Percentiles rank a stretch among this genome's conserved stretches.
Conservation (phyloP, 2,113 vertebrate species). For the Hoplias malabaricus region DNA sequence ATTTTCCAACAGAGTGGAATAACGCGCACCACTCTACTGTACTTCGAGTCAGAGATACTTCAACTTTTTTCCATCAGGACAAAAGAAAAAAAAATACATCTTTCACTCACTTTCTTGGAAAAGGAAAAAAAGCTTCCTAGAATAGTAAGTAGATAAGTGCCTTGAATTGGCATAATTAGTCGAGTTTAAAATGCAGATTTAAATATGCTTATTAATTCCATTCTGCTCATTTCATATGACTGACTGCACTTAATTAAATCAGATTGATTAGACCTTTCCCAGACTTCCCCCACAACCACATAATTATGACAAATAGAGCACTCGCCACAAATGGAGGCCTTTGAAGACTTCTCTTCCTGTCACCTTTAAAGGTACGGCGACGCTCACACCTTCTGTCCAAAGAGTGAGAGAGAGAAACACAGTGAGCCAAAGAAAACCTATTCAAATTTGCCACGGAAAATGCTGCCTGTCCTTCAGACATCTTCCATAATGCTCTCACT, state of each 20-base stretch:
- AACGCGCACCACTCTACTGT: neutral
- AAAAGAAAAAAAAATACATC: conserved; percentile 44
- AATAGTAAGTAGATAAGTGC: conserved; percentile 65
- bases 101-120: conserved; percentile 43
- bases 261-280: conserved; percentile 83
- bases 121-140: conserved; percentile 45
- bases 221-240: conserved; percentile 81
- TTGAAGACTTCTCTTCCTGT: conserved; percentile 55
- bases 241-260: conserved; percentile 85
- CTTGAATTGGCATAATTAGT: conserved; percentile 78
- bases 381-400: conserved; percentile 13
- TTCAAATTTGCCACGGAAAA: conserved; percentile 11
- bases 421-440: conserved; percentile 29
- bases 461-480: neutral
- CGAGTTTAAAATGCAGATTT: conserved; percentile 79
- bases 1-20: neutral
- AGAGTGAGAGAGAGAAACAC: conserved; percentile 10
- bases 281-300: conserved; percentile 78
- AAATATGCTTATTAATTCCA: conserved; percentile 83
- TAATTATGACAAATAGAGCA: conserved; percentile 82
- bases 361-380: conserved; percentile 50
- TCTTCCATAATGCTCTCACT: neutral
- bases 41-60: neutral
- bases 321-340: conserved; percentile 69
- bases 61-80: conserved; percentile 34